Evolutionary conservation across 2,888 invertebrate genomes (phyloP).

Genomic region (Rhamnusium bicolor): DNA sequence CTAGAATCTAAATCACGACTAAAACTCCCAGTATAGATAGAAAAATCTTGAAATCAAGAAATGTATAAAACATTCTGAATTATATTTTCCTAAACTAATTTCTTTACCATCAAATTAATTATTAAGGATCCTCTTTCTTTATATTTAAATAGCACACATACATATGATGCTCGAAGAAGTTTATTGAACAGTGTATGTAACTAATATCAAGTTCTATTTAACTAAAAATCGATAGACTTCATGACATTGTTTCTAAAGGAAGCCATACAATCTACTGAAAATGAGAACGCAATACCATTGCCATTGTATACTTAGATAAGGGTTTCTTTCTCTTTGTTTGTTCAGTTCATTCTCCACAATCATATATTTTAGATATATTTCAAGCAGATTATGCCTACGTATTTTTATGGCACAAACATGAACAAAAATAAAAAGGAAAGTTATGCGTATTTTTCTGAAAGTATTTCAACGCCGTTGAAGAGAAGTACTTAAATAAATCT

Average conservation of each 20-base stretch:
- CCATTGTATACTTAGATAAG: constrained; percentile 35
- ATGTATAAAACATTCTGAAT: too few species aligned
- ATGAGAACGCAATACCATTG: constrained; percentile 56
- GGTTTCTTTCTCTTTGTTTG: constrained; percentile 32
- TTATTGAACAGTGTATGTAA: constrained; percentile 1
- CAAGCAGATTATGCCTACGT: background rate
- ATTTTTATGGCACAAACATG: too few species aligned
- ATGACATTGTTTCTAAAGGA: constrained; percentile 55
- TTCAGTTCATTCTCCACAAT: background rate
- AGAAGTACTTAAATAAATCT: too few species aligned
- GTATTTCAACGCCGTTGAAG: too few species aligned
- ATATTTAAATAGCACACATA: background rate
- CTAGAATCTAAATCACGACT: too few species aligned
- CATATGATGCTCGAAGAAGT: background rate
- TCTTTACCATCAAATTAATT: too few species aligned
- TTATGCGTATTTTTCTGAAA: too few species aligned
- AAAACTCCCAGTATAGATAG: too few species aligned
- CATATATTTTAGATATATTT: background rate
- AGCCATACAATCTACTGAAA: constrained; percentile 59
- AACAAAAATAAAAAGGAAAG: too few species aligned
- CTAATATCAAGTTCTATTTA: constrained; percentile 33
- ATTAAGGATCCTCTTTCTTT: too few species aligned
- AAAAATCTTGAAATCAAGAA: too few species aligned
- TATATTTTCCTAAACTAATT: too few species aligned
- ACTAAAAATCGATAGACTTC: constrained; percentile 43